Percentiles rank a stretch among this genome's conserved stretches.
Conservation (phyloP, 2,888 invertebrate species). For the Serripes groenlandicus region DNA sequence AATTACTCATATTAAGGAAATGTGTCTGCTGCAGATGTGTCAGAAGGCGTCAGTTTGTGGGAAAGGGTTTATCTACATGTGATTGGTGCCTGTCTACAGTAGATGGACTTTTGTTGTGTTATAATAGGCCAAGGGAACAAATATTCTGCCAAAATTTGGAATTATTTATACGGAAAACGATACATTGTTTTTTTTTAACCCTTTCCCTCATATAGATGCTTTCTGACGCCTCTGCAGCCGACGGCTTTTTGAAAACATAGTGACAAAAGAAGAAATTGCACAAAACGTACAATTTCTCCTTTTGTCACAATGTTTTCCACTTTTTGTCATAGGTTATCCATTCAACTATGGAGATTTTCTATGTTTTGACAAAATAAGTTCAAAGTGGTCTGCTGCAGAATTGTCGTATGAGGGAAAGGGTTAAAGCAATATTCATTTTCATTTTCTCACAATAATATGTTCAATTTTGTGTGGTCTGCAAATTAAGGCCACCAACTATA, state of each 20-base stretch:
- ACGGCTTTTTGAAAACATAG: background rate
- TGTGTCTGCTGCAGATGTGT: no score
- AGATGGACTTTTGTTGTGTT: background rate
- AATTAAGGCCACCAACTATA: no score
- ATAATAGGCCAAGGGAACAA: background rate
- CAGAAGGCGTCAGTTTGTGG: no score
- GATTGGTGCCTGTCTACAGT: no score
- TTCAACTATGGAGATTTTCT: background rate
- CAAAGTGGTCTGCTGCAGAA: background rate
- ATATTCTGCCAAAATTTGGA: no score
- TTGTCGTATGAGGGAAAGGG: background rate
- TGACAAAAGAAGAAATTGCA: background rate
- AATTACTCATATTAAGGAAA: no score
- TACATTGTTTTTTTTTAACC: background rate
- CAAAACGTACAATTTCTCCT: background rate
- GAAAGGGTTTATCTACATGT: no score
- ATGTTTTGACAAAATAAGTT: background rate
- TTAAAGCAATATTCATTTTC: background rate
- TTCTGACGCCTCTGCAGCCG: background rate
- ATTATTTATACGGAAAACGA: no score
- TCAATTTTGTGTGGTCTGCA: no score
- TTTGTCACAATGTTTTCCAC: background rate
- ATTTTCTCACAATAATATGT: no score
- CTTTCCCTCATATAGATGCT: background rate
- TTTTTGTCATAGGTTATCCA: background rate